Evolutionary conservation across 2,888 invertebrate species (phyloP), one percentile per base, ranked within the genome.

Genomic region (Cosmorhoe ocellata): DNA sequence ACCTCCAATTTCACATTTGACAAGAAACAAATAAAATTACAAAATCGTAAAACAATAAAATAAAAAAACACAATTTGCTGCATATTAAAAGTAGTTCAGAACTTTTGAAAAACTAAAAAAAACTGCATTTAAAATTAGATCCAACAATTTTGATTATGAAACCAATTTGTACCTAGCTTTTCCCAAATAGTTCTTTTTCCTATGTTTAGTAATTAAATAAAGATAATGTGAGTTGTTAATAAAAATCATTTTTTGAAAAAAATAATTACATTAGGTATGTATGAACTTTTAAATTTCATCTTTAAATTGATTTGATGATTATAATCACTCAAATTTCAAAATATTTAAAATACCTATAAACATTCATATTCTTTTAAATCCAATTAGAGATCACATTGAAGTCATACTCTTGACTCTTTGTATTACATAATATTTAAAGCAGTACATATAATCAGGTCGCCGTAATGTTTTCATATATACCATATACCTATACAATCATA

Each of bases 351-450:
- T 61, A n/a, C n/a, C n/a, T n/a, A 63, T 59, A 60, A 33, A 66
- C 18, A 18, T 18, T 4, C 18, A 58, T 61, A 61, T 64, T 71
- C 61, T 77, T 77, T 51, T 76, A 64, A 79, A 80, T 76, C 76
- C 74, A 77, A 84, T 84, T 85, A 83, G 89, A 89, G 89, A 89
- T 89, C 89, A 87, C 76, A 68, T 76, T 68, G 66, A 81, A 84
- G 85, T 61, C 86, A 72, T 70, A 55, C 83, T 70, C 78, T 75
- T 68, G 81, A 81, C 86, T 83, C 65, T 73, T 63, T 82, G 76
- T 87, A 84, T 76, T 86, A 71, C 69, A 74, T 70, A 78, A 18
- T n/a, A n/a, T 18, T 82, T 84, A 86, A 85, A 85, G 82, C 82
- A 87, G 81, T 60, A 60, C 65, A 79, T 79, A 83, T 49, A 53